Conservation (phyloP, 2,113 vertebrate species). For the Thymallus thymallus region DNA sequence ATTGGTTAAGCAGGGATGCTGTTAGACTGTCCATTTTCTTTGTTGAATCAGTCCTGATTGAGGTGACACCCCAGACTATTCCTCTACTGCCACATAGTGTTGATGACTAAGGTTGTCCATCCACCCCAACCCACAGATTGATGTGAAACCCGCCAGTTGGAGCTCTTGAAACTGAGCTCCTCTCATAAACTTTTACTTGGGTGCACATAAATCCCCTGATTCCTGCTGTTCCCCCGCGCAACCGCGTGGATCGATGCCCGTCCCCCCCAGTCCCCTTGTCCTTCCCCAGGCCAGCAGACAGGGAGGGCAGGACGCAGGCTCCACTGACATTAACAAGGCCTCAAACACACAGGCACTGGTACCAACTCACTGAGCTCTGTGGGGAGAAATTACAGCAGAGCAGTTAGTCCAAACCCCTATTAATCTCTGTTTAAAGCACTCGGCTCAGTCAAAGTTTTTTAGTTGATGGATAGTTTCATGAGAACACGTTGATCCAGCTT, state of each 20-base stretch:
- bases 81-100: not conserved
- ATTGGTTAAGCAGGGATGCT: no score
- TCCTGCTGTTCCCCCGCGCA: not conserved
- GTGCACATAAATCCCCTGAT: constrained; percentile 53
- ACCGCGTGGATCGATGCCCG: not conserved
- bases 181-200: constrained; percentile 57
- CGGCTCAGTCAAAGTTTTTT: not conserved
- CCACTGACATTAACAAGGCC: constrained; percentile 37
- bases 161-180: constrained; percentile 42
- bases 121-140: constrained; percentile 1
- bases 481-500: not conserved
- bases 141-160: constrained; percentile 38
- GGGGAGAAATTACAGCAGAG: constrained; percentile 8
- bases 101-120: not conserved
- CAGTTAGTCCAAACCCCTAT: constrained; percentile 6
- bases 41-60: no score
- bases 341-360: constrained; percentile 19
- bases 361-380: constrained; percentile 23
- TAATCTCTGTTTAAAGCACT: constrained; percentile 3
- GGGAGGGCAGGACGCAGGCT: constrained; percentile 40
- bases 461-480: not conserved
- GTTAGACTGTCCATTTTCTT: no score
- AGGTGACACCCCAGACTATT: not conserved
- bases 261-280: not conserved
- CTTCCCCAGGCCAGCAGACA: not conserved